Conservation (phyloP, 2,888 invertebrate species). For the Eupithecia exiguata region DNA sequence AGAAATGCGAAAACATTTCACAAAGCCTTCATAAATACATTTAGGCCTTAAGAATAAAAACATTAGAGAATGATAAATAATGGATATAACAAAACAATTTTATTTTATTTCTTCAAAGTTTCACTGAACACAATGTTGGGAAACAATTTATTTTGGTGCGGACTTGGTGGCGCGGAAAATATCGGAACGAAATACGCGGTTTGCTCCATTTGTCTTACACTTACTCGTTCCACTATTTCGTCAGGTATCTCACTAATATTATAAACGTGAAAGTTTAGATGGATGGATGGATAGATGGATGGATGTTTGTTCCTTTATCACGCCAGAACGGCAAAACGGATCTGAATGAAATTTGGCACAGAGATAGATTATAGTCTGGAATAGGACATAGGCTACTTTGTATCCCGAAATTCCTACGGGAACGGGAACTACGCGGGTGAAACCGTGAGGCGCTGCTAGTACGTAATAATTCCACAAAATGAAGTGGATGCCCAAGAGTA, state of each 20-base stretch:
- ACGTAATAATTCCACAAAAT: background rate
- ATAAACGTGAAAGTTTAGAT: too few relatives aligned
- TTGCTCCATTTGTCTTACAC: conserved; percentile 29
- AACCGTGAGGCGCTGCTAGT: too few relatives aligned
- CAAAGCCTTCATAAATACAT: conserved; percentile 14
- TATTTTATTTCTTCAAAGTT: conserved; percentile 37
- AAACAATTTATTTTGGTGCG: conserved; percentile 41
- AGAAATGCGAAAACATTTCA: conserved; percentile 17
- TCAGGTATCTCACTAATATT: too few relatives aligned
- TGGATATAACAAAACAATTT: conserved; percentile 34
- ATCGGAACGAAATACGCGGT: conserved; percentile 38
- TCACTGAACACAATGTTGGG: conserved; percentile 41
- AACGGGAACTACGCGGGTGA: too few relatives aligned
- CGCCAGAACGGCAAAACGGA: too few relatives aligned
- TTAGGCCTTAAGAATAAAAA: conserved; percentile 15
- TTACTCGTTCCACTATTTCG: conserved; percentile 20
- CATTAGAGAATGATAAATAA: conserved; percentile 30
- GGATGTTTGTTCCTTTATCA: too few relatives aligned
- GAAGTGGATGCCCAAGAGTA: too few relatives aligned
- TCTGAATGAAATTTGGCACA: too few relatives aligned
- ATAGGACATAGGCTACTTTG: too few relatives aligned
- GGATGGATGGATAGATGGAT: too few relatives aligned
- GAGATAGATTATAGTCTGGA: too few relatives aligned
- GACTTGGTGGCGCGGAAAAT: conserved; percentile 41
- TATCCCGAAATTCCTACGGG: too few relatives aligned